phyloP scores from a whole-genome alignment of 2,797 vertebrate species.

The Dryobates pubescens region DNA sequence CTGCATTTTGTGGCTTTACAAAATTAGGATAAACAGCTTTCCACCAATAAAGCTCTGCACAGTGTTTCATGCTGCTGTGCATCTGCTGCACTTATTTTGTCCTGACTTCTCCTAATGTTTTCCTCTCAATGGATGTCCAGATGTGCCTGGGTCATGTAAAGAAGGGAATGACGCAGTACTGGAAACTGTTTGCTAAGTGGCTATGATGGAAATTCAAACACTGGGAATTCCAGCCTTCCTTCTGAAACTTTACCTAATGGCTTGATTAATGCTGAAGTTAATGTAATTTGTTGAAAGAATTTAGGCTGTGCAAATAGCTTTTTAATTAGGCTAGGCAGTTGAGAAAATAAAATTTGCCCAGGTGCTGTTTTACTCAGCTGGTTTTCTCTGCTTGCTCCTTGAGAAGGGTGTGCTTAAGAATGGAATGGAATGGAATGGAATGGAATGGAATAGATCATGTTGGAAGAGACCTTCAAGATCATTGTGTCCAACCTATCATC shows the following conservation, averaged over 20 bases:
- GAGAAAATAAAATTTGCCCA: constrained; percentile 12
- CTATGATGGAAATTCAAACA: constrained; percentile 2
- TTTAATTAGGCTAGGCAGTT: constrained; percentile 2
- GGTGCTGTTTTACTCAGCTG: neutral
- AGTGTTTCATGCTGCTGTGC: neutral
- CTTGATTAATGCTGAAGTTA: constrained; percentile 39
- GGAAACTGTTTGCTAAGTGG: constrained; percentile 1
- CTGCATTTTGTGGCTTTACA: neutral
- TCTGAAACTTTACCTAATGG: neutral
- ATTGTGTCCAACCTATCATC: too few relatives aligned
- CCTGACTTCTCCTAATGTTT: neutral
- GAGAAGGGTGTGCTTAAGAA: constrained; percentile 12
- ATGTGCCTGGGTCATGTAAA: neutral
- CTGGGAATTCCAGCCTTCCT: neutral
- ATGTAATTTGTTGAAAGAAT: constrained; percentile 31
- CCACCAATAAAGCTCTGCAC: neutral
- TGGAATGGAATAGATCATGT: too few relatives aligned
- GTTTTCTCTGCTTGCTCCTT: neutral
- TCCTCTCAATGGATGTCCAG: neutral
- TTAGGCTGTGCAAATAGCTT: constrained; percentile 15
- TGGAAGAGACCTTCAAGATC: too few relatives aligned
- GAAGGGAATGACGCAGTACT: neutral
- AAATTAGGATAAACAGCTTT: neutral
- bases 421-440: too few relatives aligned
- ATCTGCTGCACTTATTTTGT: neutral